Evolutionary conservation across 1,140 invertebrate species (phyloP), one percentile per base, ranked within the genome.

Genomic region (Psilanteris sp.): DNA sequence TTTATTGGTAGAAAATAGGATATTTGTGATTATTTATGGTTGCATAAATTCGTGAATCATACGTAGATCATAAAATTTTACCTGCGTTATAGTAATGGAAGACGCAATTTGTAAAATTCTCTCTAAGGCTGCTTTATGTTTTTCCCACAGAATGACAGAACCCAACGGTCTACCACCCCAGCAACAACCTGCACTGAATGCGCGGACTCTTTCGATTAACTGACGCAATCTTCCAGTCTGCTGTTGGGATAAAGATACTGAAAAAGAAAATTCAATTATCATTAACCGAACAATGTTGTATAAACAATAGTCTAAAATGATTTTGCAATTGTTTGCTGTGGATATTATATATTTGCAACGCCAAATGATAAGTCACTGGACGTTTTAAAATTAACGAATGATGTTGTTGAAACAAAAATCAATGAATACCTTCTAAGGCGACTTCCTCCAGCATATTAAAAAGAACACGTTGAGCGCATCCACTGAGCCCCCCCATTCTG

Each of bases 381-480:
- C n/a, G n/a, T n/a, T n/a, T n/a, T n/a, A n/a, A n/a, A n/a, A n/a
- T n/a, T n/a, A n/a, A n/a, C n/a, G n/a, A n/a, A n/a, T n/a, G n/a
- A n/a, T n/a, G n/a, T n/a, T n/a, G n/a, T n/a, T n/a, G n/a, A n/a
- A n/a, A n/a, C n/a, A 46, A 67, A 57, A 55, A 41, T 37, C 15
- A 11, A 61, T 41, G 27, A n/a, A 85, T 87, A 96, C 95, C 95
- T 91, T 97, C 94, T 79, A 93, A 92, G 24, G 97, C 95, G 43
- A 98, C 94, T 86, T 98, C 95, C 87, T 98, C 97, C 43, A 99
- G 89, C 92, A 99, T 97, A 80, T 93, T 94, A 72, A 99, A 92
- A 10, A 99, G 90, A 37, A 96, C 92, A 83, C 97, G 96, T 85
- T 98, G 96, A 16, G 96, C 96, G 77, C 95, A 96, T 13, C 97